Base-by-base conservation (phyloP, 2,113 vertebrate genomes). In the Sceloporus tristichus region DNA sequence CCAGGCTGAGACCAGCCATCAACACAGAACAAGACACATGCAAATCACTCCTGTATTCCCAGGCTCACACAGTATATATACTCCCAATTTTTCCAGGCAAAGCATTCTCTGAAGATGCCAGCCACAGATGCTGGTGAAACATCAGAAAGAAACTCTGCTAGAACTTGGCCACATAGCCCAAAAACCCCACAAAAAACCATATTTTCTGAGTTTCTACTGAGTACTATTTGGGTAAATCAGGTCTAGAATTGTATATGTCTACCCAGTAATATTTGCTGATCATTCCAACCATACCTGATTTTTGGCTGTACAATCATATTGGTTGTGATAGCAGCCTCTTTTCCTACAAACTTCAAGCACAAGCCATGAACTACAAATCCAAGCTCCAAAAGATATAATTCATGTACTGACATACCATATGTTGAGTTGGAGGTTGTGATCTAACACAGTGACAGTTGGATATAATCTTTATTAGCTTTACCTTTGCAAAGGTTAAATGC, bases 381-480 rank as follows among this genome's bases (percentile, higher is more conserved):
- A 18, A 56, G 90, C 93, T 93, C 82, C 0, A 4, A 88, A 53
- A 82, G 91, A 93, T 93, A 86, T 94, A 88, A 34, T 76, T 83
- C 68, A 40, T 53, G 56, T 87, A 82, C 85, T 90, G 89, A 91
- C 88, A 34, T 90, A 78, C 81, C 86, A 88, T 75, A 85, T 93
- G 90, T 85, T 78, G 56, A 85, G 65, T 48, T 88, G 11, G 54
- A 93, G 68, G 91, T 87, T 84, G 92, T 91, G 94, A 95, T 95
- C 91, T 79, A 94, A 94, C 77, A 65, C 91, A 94, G 92, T 89
- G 91, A 94, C 86, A 94, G 91, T 91, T 95, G 89, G 82, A 90
- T 93, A 89, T 86, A 59, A 92, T 94, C 74, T 93, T 91, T 94
- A 92, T 91, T 93, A 90, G 90, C 93, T 91, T 94, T 93, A 90